Percentiles rank a stretch among this genome's conserved stretches.
Conservation (phyloP, 2,888 invertebrate species). For the Trachelus tabidus region DNA sequence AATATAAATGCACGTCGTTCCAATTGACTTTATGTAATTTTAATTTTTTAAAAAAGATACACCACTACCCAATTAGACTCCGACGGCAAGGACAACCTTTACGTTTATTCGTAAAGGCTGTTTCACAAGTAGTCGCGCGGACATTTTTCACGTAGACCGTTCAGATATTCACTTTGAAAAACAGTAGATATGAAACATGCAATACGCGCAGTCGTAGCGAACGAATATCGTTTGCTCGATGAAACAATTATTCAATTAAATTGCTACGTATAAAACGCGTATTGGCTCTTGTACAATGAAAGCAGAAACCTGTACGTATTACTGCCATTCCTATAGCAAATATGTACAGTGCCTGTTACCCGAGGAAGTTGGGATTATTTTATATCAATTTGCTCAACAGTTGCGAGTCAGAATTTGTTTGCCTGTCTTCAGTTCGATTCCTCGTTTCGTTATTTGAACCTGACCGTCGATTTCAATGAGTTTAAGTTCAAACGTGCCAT, state of each 20-base stretch:
- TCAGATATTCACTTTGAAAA: neutral
- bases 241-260: constrained; percentile 37
- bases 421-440: neutral
- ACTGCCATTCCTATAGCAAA: neutral
- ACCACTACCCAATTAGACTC: neutral
- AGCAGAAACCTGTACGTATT: neutral
- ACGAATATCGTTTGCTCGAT: neutral
- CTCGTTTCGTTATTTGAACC: neutral
- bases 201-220: neutral
- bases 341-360: neutral
- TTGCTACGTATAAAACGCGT: constrained; percentile 25
- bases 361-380: neutral
- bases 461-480: neutral
- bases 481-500: neutral
- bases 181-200: neutral
- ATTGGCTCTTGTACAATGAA: constrained; percentile 20
- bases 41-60: neutral
- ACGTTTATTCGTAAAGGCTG: neutral
- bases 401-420: neutral
- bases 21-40: neutral
- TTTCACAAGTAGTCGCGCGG: neutral
- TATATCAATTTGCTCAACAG: neutral
- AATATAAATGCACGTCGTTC: neutral
- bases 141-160: neutral
- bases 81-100: neutral